Percentiles rank a stretch among this genome's conserved stretches.
Evolutionary conservation across 2,797 vertebrate genomes (phyloP).

Genomic region (Micrastur ruficollis): DNA sequence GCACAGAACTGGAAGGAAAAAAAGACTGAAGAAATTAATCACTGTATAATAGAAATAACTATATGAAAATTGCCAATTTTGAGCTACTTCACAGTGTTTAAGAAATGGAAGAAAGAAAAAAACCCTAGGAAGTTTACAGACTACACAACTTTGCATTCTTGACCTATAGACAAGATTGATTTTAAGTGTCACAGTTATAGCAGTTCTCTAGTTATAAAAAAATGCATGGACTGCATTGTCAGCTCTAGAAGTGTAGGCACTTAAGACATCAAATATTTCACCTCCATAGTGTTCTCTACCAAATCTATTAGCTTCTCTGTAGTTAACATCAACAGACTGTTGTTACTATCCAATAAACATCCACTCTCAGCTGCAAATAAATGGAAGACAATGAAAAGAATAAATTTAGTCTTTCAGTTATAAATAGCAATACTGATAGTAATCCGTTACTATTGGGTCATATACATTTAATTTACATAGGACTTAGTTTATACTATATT

Average conservation of each 20-base stretch:
- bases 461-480: not conserved
- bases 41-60: not conserved
- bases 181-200: not conserved
- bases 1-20: not conserved
- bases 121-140: not conserved
- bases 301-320: not conserved
- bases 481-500: not conserved
- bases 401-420: not conserved
- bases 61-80: not conserved
- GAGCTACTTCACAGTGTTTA: not conserved
- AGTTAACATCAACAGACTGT: not conserved
- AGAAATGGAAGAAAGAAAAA: not conserved
- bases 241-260: not conserved
- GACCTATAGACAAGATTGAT: not conserved
- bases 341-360: not conserved
- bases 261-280: not conserved
- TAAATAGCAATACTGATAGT: not conserved
- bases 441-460: not conserved
- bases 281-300: not conserved
- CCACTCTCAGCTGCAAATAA: not conserved
- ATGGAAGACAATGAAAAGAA: not conserved
- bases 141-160: not conserved
- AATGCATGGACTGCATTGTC: not conserved
- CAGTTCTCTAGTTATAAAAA: not conserved
- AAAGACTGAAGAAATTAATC: not conserved